Evolutionary conservation across 2,113 vertebrate genomes (phyloP), one percentile per base, ranked within the genome.

Genomic region (Geothlypis trichas): DNA sequence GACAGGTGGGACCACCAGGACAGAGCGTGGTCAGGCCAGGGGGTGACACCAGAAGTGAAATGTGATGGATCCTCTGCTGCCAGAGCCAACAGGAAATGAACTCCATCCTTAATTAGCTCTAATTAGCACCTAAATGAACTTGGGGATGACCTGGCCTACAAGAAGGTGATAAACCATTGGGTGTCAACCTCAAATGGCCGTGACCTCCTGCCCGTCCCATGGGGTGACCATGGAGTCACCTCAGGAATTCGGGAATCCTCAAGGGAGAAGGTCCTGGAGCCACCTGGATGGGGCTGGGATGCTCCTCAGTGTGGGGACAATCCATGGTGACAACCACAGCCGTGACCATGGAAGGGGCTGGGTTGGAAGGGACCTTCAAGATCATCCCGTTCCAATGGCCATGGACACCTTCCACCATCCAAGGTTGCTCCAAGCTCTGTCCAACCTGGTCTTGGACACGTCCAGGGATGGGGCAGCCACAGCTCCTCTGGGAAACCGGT

Each of bases 101-200:
- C 30, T 49, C 46, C 62, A 35, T 46, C 22, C 4, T 8, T 79
- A 55, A 87, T 62, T 44, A 78, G 24, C 20, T 22, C 22, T 62
- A 82, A 82, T 91, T 85, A 93, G 44, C 59, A n/a, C 46, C 68
- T 49, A 52, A 81, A 88, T 13, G 23, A 91, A 54, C 75, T 4
- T 67, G 52, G 39, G 27, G n/a, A 58, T 31, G 66, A 8, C 8
- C 9, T 17, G 23, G 35, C 12, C 39, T 37, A 42, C 24, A 26
- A 35, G 9, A 39, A 16, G 24, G 27, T 18, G 16, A 13, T 10
- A 18, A 41, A 37, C 22, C 37, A 35, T 4, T 0, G 0, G 23
- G 16, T 0, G 2, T 31, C n/a, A 16, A 19, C 1, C 2, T 35
- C 33, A 61, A 22, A 15, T 24, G 42, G 54, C 54, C 0, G 0